A percentile compares a stretch with the other conserved stretches of the same genome.
phyloP scores from a whole-genome alignment of 2,113 vertebrate genomes.

The Rafetus swinhoei region DNA sequence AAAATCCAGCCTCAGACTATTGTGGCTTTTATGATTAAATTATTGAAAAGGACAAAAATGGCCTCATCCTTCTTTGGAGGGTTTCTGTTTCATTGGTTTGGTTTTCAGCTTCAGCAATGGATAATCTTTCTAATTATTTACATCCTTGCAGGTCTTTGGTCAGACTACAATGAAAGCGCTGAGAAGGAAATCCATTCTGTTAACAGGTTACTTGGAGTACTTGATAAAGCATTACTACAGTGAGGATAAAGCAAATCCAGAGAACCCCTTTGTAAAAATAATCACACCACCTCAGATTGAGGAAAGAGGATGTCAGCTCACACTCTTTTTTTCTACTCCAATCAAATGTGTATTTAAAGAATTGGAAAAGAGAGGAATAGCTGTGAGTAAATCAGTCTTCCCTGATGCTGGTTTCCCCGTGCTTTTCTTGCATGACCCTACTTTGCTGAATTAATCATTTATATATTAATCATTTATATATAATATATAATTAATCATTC shows the following conservation, averaged over 20 bases:
- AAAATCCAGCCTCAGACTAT: background rate
- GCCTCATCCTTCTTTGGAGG: background rate
- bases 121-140: constrained; percentile 15
- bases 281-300: constrained; percentile 84
- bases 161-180: constrained; percentile 86
- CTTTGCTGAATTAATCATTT: background rate
- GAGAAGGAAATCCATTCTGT: constrained; percentile 90
- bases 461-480: too few species aligned
- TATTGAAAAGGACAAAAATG: background rate
- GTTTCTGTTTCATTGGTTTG: constrained; percentile 7
- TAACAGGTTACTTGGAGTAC: constrained; percentile 94
- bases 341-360: constrained; percentile 82
- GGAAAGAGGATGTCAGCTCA: constrained; percentile 94
- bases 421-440: background rate
- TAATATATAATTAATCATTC: background rate
- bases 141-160: constrained; percentile 84
- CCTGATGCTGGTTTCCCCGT: background rate
- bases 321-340: constrained; percentile 86
- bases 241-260: constrained; percentile 67
- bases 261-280: constrained; percentile 81
- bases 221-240: constrained; percentile 82
- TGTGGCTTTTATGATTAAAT: background rate
- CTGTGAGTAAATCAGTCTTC: constrained; percentile 80
- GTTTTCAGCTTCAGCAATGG: background rate
- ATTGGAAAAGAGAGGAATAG: constrained; percentile 90